A percentile compares a stretch with the other conserved stretches of the same genome.
Evolutionary conservation across 2,888 invertebrate genomes (phyloP).

Genomic region (Caenorhabditis sp.): DNA sequence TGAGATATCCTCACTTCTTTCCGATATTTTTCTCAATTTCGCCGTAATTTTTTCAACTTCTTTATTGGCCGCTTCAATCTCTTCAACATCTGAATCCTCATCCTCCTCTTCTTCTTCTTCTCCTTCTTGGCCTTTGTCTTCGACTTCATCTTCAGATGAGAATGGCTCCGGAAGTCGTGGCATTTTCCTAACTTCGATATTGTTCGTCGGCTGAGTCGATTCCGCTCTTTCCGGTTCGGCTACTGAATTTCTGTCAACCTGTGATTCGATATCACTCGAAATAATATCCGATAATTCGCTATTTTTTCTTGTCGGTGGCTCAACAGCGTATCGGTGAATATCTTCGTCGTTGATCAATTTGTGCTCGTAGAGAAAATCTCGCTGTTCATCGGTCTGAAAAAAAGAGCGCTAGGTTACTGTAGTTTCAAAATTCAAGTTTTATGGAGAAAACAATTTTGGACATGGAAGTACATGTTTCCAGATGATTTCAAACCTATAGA

Average conservation of each 20-base stretch:
- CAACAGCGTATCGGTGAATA: constrained; percentile 6
- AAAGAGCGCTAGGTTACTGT: background rate
- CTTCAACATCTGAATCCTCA: background rate
- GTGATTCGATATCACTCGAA: no score
- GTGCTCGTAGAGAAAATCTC: constrained; percentile 14
- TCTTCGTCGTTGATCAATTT: constrained; percentile 18
- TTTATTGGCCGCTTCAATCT: background rate
- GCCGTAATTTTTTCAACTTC: background rate
- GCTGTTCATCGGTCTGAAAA: constrained; percentile 3
- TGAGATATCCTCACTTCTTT: background rate
- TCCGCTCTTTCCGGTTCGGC: no score
- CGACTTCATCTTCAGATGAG: background rate
- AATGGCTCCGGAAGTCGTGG: background rate
- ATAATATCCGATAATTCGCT: no score
- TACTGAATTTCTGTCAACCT: no score
- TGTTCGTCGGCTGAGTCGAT: no score
- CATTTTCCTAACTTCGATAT: no score
- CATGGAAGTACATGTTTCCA: no score
- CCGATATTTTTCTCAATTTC: background rate
- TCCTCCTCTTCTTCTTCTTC: constrained; percentile 1
- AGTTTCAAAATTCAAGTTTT: no score
- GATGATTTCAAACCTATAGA: no score
- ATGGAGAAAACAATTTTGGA: no score
- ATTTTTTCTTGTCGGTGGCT: no score
- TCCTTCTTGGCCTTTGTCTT: background rate